Conservation (phyloP, 2,888 invertebrate genomes). For the Heterodera filipjevi region DNA sequence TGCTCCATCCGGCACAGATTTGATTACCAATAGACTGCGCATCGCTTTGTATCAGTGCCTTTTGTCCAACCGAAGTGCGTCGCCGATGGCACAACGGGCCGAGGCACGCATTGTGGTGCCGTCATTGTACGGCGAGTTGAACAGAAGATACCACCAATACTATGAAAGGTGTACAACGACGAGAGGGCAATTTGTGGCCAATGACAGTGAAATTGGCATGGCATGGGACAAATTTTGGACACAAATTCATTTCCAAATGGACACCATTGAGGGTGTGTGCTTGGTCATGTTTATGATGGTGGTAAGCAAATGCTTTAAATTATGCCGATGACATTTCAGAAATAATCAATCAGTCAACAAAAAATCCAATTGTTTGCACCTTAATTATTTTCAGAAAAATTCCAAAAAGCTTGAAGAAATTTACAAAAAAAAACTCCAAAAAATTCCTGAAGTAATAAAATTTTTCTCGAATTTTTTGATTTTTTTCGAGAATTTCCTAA, state of each 20-base stretch:
- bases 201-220: background rate
- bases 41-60: background rate
- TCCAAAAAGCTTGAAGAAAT: no score
- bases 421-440: no score
- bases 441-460: no score
- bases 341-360: no score
- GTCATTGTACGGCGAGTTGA: background rate
- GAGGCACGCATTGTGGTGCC: constrained; percentile 3
- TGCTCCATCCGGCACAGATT: no score
- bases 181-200: background rate
- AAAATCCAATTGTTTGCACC: no score
- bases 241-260: background rate
- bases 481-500: no score
- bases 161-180: background rate
- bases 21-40: background rate
- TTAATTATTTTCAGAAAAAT: no score
- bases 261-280: background rate
- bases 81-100: background rate
- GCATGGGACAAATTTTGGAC: background rate
- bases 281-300: background rate
- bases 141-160: background rate
- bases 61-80: background rate
- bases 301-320: background rate
- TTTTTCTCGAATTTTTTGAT: no score
- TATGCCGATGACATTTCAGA: no score